Evolutionary conservation across 2,888 invertebrate species (phyloP), one percentile per base, ranked within the genome.

Genomic region (Spodoptera exigua): DNA sequence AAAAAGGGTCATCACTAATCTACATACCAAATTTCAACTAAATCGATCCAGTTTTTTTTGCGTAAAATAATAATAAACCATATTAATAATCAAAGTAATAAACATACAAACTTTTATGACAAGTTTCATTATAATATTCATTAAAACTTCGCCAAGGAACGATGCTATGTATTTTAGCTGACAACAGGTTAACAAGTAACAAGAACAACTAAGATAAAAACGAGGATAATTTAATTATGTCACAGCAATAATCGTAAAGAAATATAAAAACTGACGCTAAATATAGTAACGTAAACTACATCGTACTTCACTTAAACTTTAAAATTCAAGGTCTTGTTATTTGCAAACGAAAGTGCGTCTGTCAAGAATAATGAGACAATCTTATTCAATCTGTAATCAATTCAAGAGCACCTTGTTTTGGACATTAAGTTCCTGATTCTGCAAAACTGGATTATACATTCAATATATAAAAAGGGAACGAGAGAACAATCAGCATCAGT

Each of bases 401-500:
- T 74, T 74, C 66, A 66, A 73, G 68, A 63, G 57, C 70, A 59
- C 62, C 70, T 56, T 47, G 69, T 69, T 60, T 63, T 51, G 49
- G 21, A 16, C 39, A n/a, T 44, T 13, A 21, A 43, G 43, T 84
- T 86, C 85, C 86, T 83, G 80, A 55, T 78, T 74, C 67, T 70
- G 27, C 63, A 70, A 46, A 77, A 76, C 73, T 63, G 68, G 68
- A 70, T 57, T 70, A 66, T 48, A 16, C 64, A 63, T 76, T 64
- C 60, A 70, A 64, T 63, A 76, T 89, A 87, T 89, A 89, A 80
- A 88, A 83, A 83, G 81, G 63, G 61, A 66, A 43, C 18, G 34
- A 37, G 43, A 36, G 27, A 39, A 62, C 51, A 54, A 39, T 45
- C 45, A 21, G 55, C 64, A 86, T 86, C 88, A 89, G 67, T 84